A percentile compares a stretch with the other conserved stretches of the same genome.
These are phyloP conservation scores for Rugalucina vietnamica DNA, from an alignment of 2,888 invertebrate species.

Conservation along the genomic window DNA sequence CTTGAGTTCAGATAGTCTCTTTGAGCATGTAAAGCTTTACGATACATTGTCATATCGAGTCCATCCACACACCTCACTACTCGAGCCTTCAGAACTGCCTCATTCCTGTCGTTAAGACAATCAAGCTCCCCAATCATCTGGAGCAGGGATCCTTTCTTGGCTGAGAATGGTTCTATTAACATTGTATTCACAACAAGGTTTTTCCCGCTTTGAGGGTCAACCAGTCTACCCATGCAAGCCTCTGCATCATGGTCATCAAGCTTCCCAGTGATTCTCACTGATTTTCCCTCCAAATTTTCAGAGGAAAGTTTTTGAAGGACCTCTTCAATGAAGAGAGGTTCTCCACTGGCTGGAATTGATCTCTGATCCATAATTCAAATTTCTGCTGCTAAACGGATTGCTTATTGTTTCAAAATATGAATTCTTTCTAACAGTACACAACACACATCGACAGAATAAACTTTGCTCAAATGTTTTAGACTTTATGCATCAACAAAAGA, in stretches of 20 bases:
- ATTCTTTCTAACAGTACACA: too few species aligned
- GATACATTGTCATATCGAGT: constrained; percentile 68
- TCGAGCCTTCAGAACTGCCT: constrained; percentile 60
- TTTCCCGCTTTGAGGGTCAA: constrained; percentile 59
- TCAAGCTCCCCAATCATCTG: constrained; percentile 74
- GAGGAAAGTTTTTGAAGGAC: constrained; percentile 10
- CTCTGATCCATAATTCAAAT: not conserved
- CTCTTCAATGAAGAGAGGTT: constrained; percentile 54
- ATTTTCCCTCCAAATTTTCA: constrained; percentile 27
- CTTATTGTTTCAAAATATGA: not conserved
- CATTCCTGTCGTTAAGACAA: not conserved
- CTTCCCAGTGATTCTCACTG: constrained; percentile 57
- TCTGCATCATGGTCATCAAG: constrained; percentile 66
- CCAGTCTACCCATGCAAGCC: constrained; percentile 59
- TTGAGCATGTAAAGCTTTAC: constrained; percentile 68
- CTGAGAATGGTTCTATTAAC: constrained; percentile 72
- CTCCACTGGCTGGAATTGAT: constrained; percentile 26
- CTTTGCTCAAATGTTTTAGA: too few species aligned
- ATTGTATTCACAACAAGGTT: constrained; percentile 65
- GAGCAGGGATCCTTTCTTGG: constrained; percentile 66
- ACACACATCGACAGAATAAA: too few species aligned
- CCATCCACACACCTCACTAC: constrained; percentile 74
- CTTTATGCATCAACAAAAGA: too few species aligned
- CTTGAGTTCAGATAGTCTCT: constrained; percentile 60
- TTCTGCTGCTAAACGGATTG: not conserved